Conservation (phyloP, 2,888 invertebrate genomes). For the Serrognathus titanus region DNA sequence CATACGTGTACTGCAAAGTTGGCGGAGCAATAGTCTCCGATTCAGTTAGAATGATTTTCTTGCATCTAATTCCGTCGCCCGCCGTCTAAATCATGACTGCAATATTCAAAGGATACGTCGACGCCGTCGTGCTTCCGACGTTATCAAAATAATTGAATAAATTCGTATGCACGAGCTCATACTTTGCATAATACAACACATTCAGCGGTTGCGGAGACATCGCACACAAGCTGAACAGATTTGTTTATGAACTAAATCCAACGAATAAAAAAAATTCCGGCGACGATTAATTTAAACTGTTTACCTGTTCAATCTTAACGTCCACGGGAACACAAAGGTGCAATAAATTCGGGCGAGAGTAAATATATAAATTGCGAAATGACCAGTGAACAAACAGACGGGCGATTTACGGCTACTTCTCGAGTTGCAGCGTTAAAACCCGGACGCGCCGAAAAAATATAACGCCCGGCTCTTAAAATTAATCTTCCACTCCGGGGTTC, state of each 20-base stretch:
- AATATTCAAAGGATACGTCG: not conserved
- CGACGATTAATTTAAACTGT: too few relatives aligned
- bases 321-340: constrained; percentile 7
- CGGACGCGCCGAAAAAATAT: constrained; percentile 26
- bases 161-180: too few relatives aligned
- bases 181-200: not conserved
- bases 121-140: not conserved
- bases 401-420: constrained; percentile 32
- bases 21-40: not conserved
- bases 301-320: constrained; percentile 9
- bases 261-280: not conserved
- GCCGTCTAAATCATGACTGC: constrained; percentile 2
- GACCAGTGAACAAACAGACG: constrained; percentile 39
- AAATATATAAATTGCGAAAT: constrained; percentile 42
- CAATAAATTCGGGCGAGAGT: constrained; percentile 33
- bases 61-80: constrained; percentile 4
- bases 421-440: constrained; percentile 27
- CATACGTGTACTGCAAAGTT: constrained; percentile 2
- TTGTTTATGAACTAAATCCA: too few relatives aligned
- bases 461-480: constrained; percentile 30
- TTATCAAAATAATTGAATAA: too few relatives aligned
- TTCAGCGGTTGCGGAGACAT: not conserved
- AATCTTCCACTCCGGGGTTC: constrained; percentile 30
- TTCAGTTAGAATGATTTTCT: constrained; percentile 5
- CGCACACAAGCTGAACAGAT: too few relatives aligned